These are phyloP conservation scores for Eumeta japonica DNA, from an alignment of 1,140 invertebrate species.

Conservation along the genomic window DNA sequence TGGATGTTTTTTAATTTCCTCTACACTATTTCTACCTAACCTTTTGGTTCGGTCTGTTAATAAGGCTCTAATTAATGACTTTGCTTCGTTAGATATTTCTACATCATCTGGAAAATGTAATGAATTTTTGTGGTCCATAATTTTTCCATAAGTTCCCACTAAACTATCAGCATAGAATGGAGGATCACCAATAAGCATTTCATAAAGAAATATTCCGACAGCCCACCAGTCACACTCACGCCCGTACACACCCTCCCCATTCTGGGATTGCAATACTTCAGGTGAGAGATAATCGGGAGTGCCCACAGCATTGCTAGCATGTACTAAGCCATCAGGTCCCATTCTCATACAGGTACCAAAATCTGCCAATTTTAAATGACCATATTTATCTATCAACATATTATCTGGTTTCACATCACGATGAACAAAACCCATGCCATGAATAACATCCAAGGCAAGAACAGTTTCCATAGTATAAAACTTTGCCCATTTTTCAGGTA, in stretches of 20 bases:
- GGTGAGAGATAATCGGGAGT: conserved; percentile 99
- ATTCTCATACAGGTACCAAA: conserved; percentile 99
- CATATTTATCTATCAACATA: conserved; percentile 89
- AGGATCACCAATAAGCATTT: conserved; percentile 98
- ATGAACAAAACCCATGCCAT: conserved; percentile 99
- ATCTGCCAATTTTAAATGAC: conserved; percentile 96
- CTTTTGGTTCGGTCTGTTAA: conserved; percentile 89
- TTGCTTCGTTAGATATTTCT: conserved; percentile 88
- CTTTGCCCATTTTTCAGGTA: conserved; percentile 98
- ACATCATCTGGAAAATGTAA: conserved; percentile 93
- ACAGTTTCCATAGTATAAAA: conserved; percentile 99
- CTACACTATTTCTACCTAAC: conserved; percentile 89
- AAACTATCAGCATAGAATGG: conserved; percentile 98
- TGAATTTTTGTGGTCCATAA: conserved; percentile 98
- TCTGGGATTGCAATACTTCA: conserved; percentile 96
- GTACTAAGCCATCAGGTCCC: conserved; percentile 91
- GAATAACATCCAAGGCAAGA: conserved; percentile 95
- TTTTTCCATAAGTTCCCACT: conserved; percentile 97
- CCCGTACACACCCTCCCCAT: conserved; percentile 92
- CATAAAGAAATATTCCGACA: conserved; percentile 97
- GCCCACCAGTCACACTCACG: conserved; percentile 99
- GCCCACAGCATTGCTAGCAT: conserved; percentile 96
- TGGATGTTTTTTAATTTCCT: conserved; percentile 91
- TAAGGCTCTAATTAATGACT: conserved; percentile 90
- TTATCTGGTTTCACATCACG: conserved; percentile 99